Percentiles rank a stretch among this genome's conserved stretches.
These are phyloP conservation scores for Cantharis rustica DNA, from an alignment of 2,888 invertebrate genomes.

Conservation along the genomic window DNA sequence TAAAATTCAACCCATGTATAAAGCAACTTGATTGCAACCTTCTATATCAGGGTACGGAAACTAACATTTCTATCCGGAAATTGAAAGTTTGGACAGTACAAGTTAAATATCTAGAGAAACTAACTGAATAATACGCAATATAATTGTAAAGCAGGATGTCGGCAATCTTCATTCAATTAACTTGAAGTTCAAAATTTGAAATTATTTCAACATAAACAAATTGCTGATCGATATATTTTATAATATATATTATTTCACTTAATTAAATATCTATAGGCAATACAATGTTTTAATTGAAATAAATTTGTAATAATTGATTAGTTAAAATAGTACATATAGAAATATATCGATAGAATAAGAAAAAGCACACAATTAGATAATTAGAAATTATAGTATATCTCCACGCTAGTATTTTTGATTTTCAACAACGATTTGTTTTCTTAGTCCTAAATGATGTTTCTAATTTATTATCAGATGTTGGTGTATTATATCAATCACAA, in stretches of 20 bases:
- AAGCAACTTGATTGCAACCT: conserved; percentile 18
- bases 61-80: conserved; percentile 30
- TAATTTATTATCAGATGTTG: conserved; percentile 30
- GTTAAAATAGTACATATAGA: background rate
- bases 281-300: background rate
- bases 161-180: conserved; percentile 20
- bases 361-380: conserved; percentile 39
- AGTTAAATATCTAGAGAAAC: conserved; percentile 23
- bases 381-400: conserved; percentile 39
- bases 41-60: conserved; percentile 25
- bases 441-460: conserved; percentile 35
- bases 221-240: background rate
- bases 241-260: background rate
- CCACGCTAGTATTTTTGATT: conserved; percentile 34
- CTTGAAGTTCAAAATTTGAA: conserved; percentile 15
- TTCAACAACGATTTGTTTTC: conserved; percentile 37
- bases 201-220: background rate
- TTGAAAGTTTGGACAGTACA: conserved; percentile 30
- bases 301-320: background rate
- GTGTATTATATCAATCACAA: conserved; percentile 12
- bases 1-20: background rate
- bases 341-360: conserved; percentile 25
- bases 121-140: conserved; percentile 23
- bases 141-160: conserved; percentile 25
- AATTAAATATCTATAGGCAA: background rate